A percentile compares a stretch with the other conserved stretches of the same genome.
Conservation (phyloP, 53 echinoderm and acorn worm species). For the Hippasteria phrygiana region DNA sequence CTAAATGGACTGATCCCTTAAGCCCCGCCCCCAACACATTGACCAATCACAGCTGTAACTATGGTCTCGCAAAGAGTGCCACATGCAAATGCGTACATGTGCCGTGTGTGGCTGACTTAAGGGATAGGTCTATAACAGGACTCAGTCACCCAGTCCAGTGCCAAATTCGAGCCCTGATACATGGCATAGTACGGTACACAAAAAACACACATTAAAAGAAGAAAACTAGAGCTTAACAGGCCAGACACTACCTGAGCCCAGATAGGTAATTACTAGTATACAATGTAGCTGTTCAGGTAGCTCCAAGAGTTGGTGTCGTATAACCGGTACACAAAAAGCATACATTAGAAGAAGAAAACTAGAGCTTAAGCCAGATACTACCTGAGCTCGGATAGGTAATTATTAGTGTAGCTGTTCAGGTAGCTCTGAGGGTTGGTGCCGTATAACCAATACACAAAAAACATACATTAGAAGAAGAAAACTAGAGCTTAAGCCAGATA, state of each 20-base stretch:
- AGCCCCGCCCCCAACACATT: no score
- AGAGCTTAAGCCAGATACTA: conserved; percentile 31
- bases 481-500: conserved; percentile 19
- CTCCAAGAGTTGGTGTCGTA: no score
- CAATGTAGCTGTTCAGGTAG: conserved; percentile 49
- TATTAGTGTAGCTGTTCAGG: conserved; percentile 38
- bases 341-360: neutral
- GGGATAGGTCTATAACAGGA: no score
- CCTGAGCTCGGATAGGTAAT: conserved; percentile 42
- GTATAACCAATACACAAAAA: neutral
- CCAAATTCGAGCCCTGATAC: no score
- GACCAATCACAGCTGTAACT: no score
- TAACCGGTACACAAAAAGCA: neutral
- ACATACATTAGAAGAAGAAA: neutral
- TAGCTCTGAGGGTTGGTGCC: conserved; percentile 54
- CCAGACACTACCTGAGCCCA: conserved; percentile 48
- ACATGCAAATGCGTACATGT: no score
- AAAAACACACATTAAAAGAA: conserved; percentile 4
- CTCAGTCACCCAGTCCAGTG: no score
- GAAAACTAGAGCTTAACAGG: neutral
- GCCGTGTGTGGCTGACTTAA: no score
- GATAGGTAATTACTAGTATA: conserved; percentile 33
- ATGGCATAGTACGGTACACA: no score
- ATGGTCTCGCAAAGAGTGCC: no score
- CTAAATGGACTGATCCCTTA: no score